Evolutionary conservation across 2,113 vertebrate genomes (phyloP).

Genomic region (Eonycteris spelaea): DNA sequence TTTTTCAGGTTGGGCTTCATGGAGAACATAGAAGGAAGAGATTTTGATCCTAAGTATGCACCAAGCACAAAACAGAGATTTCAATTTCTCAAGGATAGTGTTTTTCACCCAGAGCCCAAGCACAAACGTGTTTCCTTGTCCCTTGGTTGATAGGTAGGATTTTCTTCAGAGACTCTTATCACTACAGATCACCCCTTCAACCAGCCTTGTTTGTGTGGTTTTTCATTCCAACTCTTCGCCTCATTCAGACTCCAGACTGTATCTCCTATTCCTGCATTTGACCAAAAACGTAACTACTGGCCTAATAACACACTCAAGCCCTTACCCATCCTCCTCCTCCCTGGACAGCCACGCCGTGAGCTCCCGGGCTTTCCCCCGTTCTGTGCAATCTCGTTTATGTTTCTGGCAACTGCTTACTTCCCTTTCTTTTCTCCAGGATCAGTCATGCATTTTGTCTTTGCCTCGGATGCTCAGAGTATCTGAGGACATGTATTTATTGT

Average conservation of each 20-base stretch:
- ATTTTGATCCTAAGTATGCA: background rate
- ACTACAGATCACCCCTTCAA: background rate
- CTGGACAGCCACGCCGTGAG: background rate
- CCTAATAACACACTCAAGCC: background rate
- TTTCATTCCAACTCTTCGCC: background rate
- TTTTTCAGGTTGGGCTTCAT: background rate
- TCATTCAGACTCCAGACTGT: background rate
- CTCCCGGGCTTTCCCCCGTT: background rate
- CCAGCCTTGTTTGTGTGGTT: background rate
- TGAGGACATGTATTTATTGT: background rate
- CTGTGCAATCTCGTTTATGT: background rate
- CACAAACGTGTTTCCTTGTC: background rate
- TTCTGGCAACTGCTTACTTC: background rate
- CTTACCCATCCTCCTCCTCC: background rate
- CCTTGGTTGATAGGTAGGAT: background rate
- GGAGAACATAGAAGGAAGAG: background rate
- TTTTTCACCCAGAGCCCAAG: background rate
- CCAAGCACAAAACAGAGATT: background rate
- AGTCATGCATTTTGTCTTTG: background rate
- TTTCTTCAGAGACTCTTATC: background rate
- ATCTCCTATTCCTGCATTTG: background rate
- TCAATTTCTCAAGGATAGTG: background rate
- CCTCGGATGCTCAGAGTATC: background rate
- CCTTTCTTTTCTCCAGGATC: background rate
- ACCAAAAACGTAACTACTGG: background rate